Percentiles rank a stretch among this genome's conserved stretches.
phyloP scores from a whole-genome alignment of 2,888 invertebrate genomes.

The Macrosoma leucophasiata region DNA sequence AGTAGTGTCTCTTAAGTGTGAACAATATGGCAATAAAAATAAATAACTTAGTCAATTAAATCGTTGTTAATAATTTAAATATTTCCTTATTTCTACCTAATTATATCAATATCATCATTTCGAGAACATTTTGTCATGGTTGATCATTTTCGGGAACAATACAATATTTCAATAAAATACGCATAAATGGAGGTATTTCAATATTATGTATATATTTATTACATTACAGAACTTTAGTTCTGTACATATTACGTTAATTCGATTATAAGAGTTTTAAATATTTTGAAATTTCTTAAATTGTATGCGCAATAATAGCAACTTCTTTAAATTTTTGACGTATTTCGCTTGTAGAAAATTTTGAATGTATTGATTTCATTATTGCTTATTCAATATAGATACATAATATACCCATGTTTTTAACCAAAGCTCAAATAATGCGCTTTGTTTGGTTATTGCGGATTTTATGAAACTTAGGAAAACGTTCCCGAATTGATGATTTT shows the following conservation, averaged over 20 bases:
- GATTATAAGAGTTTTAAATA: constrained; percentile 4
- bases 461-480: constrained; percentile 8
- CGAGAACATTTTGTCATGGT: constrained; percentile 2
- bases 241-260: constrained; percentile 2
- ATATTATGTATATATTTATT: neutral
- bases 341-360: constrained; percentile 8
- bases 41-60: too few species aligned
- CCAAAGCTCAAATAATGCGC: constrained; percentile 3
- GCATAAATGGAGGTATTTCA: constrained; percentile 3
- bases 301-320: too few species aligned
- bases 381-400: too few species aligned
- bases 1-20: too few species aligned
- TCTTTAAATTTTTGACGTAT: constrained; percentile 7
- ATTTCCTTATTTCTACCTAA: neutral
- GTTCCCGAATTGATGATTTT: constrained; percentile 8
- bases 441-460: constrained; percentile 4
- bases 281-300: constrained; percentile 10
- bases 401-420: constrained; percentile 1
- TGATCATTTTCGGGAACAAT: constrained; percentile 6
- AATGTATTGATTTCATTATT: constrained; percentile 8
- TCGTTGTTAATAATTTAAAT: neutral
- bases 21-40: too few species aligned
- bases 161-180: constrained; percentile 8
- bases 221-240: constrained; percentile 2
- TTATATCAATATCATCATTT: constrained; percentile 3